Conservation (phyloP, 2,113 vertebrate genomes). For the Acrocephalus kingi region DNA sequence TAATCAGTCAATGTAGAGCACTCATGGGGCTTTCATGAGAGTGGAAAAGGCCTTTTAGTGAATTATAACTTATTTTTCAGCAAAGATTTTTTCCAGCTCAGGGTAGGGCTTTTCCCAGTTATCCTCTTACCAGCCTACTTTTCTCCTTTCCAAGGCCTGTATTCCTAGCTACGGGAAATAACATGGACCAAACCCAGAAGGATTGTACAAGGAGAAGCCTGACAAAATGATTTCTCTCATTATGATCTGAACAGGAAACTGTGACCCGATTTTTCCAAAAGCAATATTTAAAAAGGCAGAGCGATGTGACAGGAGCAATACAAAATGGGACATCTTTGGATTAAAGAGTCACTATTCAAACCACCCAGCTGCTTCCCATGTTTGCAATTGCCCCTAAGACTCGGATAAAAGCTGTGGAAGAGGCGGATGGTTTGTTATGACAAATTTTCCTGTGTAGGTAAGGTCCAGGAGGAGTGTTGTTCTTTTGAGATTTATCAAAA, state of each 20-base stretch:
- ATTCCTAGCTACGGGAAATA: background rate
- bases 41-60: background rate
- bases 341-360: background rate
- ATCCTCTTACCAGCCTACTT: background rate
- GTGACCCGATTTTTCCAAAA: background rate
- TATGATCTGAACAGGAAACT: background rate
- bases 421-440: background rate
- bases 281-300: background rate
- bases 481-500: background rate
- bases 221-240: background rate
- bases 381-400: background rate
- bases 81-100: background rate
- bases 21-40: background rate
- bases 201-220: background rate
- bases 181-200: background rate
- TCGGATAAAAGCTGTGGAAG: background rate
- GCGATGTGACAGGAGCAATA: fast-evolving
- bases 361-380: background rate
- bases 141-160: background rate
- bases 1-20: background rate
- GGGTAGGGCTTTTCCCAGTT: background rate
- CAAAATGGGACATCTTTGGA: background rate
- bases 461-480: background rate
- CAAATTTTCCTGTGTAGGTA: background rate
- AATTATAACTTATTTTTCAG: background rate